These are phyloP conservation scores for Colletes gigas DNA, from an alignment of 1,140 invertebrate species.

Conservation along the genomic window DNA sequence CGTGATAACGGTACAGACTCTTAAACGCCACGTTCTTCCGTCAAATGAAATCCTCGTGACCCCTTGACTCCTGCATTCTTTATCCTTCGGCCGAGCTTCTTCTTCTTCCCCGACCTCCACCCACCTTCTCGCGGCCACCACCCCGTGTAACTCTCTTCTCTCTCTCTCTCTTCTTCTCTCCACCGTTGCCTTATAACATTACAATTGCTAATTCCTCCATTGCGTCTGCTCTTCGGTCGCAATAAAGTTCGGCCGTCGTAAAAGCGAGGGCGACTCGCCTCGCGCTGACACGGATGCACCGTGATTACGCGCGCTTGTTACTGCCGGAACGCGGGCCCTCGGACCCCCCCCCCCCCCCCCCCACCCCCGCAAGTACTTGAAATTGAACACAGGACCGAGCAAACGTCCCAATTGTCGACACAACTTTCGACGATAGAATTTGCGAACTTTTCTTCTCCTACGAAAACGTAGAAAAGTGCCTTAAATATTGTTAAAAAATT, in stretches of 20 bases:
- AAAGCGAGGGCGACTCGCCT: conserved; percentile 74
- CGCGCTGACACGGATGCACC: conserved; percentile 61
- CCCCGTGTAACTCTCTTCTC: not conserved
- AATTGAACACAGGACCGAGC: not conserved
- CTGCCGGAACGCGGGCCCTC: conserved; percentile 50
- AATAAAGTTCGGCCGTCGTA: conserved; percentile 79
- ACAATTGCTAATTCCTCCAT: conserved; percentile 80
- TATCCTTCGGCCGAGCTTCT: conserved; percentile 58
- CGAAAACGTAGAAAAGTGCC: too few species aligned
- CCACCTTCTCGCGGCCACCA: conserved; percentile 28
- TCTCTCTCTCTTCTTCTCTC: conserved; percentile 19
- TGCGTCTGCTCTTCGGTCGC: conserved; percentile 72
- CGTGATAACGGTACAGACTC: conserved; percentile 78
- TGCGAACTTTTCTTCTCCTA: too few species aligned
- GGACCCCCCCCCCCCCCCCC: not conserved
- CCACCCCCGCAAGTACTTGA: not conserved
- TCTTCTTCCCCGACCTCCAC: conserved; percentile 29
- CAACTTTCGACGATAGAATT: too few species aligned
- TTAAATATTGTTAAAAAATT: too few species aligned
- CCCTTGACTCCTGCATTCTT: conserved; percentile 68
- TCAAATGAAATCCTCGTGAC: conserved; percentile 79
- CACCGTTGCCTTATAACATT: conserved; percentile 77
- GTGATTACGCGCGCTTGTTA: conserved; percentile 60
- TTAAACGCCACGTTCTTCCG: conserved; percentile 80
- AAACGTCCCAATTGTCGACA: too few species aligned